Evolutionary conservation across 2,797 vertebrate species (phyloP).

Genomic region (Poecilia wingei): DNA sequence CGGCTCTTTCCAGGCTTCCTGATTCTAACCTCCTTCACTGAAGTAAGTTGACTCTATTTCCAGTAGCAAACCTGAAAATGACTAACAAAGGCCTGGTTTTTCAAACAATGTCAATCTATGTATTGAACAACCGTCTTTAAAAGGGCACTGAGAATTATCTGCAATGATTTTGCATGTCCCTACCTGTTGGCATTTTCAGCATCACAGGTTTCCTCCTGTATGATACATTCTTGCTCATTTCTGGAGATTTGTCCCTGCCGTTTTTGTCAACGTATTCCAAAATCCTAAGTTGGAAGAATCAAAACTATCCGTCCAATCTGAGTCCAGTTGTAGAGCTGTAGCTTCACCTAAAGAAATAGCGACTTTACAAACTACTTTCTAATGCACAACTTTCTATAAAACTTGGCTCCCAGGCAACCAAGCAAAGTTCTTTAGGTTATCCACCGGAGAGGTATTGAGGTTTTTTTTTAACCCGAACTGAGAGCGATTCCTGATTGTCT

Average conservation of each 20-base stretch:
- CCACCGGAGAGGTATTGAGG: not conserved
- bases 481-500: not conserved
- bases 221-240: not conserved
- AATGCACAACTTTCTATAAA: not conserved
- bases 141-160: not conserved
- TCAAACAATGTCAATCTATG: not conserved
- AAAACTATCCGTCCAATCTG: not conserved
- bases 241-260: not conserved
- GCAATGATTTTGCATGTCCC: not conserved
- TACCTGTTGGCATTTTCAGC: not conserved
- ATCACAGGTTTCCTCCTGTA: not conserved
- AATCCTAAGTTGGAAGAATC: not conserved
- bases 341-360: not conserved
- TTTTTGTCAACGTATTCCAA: not conserved
- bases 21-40: not conserved
- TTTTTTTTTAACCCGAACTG: not conserved
- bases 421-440: not conserved
- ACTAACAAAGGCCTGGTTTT: not conserved
- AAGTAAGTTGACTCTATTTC: not conserved
- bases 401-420: not conserved
- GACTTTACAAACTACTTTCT: not conserved
- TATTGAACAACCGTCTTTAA: not conserved
- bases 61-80: not conserved
- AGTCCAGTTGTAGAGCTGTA: not conserved
- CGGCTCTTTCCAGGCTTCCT: not conserved